phyloP scores from a whole-genome alignment of 2,797 vertebrate genomes.

The Cheirogaleus major region DNA sequence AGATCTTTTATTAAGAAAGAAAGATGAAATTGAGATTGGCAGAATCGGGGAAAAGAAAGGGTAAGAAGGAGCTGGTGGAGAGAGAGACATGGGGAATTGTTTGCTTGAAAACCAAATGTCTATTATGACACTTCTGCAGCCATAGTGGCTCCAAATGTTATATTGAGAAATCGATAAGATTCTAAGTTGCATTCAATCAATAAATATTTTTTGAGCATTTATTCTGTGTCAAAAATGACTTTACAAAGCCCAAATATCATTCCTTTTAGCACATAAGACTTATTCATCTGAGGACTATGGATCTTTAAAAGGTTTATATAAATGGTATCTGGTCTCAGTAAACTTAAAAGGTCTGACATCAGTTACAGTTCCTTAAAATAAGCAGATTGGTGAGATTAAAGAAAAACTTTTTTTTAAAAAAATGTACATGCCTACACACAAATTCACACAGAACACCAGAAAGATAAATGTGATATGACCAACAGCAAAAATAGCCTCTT shows the following conservation, averaged over 20 bases:
- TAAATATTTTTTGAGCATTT: conserved; percentile 64
- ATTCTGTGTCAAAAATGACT: conserved; percentile 61
- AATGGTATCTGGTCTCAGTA: conserved; percentile 21
- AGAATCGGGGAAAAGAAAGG: neutral
- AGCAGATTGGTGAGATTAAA: conserved; percentile 3
- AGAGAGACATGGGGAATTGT: conserved; percentile 28
- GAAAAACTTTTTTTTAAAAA: neutral
- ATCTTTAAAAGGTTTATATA: conserved; percentile 52
- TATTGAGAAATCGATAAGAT: conserved; percentile 53
- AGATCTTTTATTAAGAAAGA: neutral
- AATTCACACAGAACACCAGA: neutral
- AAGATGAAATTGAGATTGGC: neutral
- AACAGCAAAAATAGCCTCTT: neutral
- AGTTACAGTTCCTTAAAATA: conserved; percentile 21
- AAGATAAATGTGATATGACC: neutral
- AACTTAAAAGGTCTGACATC: conserved; percentile 14
- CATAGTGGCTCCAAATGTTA: conserved; percentile 16
- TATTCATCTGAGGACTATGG: neutral
- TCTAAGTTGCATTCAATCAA: conserved; percentile 70
- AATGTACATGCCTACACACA: neutral
- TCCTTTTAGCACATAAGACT: conserved; percentile 19
- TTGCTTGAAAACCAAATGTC: conserved; percentile 28
- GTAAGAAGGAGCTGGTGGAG: neutral
- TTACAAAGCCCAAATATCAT: conserved; percentile 50
- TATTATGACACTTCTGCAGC: neutral